These are phyloP conservation scores for Tuberolachnus salignus DNA, from an alignment of 2,888 invertebrate genomes.

Conservation along the genomic window DNA sequence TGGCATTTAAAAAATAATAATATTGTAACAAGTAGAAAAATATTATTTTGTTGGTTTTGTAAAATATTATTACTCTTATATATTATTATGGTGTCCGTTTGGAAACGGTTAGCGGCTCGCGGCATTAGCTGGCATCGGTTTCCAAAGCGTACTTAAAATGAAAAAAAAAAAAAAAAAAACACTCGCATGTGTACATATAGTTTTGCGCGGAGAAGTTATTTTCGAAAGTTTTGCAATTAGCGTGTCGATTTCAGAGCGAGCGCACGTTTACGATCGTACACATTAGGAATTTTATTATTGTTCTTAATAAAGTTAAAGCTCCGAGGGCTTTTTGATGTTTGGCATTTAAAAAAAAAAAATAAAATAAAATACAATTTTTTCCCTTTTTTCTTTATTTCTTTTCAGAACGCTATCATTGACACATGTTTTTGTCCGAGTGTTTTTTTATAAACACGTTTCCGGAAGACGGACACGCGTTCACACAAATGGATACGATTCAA, in stretches of 20 bases:
- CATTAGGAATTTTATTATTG: conserved; percentile 41
- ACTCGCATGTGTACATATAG: background rate
- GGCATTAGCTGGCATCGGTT: background rate
- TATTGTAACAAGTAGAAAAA: background rate
- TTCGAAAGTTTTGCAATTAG: conserved; percentile 43
- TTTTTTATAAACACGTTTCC: conserved; percentile 21
- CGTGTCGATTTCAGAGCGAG: conserved; percentile 28
- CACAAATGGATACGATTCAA: background rate
- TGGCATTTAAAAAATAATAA: too few relatives aligned
- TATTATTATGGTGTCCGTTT: background rate
- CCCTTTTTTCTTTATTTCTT: background rate
- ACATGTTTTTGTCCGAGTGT: background rate
- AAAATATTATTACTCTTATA: conserved; percentile 6
- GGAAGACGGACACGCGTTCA: background rate
- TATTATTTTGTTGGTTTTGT: conserved; percentile 25
- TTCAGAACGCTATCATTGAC: conserved; percentile 36
- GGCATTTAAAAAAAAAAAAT: conserved; percentile 20
- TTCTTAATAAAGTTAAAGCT: background rate
- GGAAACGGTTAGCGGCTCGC: background rate
- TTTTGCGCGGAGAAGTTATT: conserved; percentile 26
- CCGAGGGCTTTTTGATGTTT: conserved; percentile 43
- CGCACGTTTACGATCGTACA: conserved; percentile 29
- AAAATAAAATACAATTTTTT: background rate
- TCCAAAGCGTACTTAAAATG: background rate
- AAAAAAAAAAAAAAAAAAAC: background rate